These are phyloP conservation scores for Podilymbus podiceps DNA, from an alignment of 2,113 vertebrate genomes.

Conservation along the genomic window DNA sequence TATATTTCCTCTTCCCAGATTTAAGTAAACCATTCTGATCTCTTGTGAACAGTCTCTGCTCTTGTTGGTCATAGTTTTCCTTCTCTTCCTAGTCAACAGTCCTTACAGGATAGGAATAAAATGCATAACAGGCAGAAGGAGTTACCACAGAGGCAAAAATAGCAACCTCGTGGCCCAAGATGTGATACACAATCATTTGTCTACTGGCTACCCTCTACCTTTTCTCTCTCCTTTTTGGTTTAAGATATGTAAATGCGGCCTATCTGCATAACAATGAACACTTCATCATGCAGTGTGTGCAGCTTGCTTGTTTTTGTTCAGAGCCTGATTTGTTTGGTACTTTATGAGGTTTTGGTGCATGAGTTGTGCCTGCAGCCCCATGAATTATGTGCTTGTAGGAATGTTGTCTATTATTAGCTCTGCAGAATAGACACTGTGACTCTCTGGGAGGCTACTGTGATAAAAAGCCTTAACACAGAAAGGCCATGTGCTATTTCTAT, in stretches of 20 bases:
- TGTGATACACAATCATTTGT: not conserved
- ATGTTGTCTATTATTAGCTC: slow-evolving; percentile 36
- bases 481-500: not conserved
- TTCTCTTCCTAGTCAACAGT: not conserved
- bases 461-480: slow-evolving; percentile 2
- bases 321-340: not conserved
- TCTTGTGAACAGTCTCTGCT: not conserved
- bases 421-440: not conserved
- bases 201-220: not conserved
- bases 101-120: not conserved
- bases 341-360: not conserved
- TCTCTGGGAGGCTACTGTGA: not conserved
- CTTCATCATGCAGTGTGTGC: not conserved
- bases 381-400: not conserved
- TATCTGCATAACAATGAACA: not conserved
- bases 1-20: not conserved
- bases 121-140: not conserved
- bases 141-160: not conserved
- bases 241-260: not conserved
- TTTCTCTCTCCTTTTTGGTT: not conserved
- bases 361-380: not conserved
- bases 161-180: not conserved
- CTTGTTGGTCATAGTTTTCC: not conserved
- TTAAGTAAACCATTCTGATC: not conserved
- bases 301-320: not conserved